phyloP scores from a whole-genome alignment of 2,888 invertebrate species.

The Apamea anceps region DNA sequence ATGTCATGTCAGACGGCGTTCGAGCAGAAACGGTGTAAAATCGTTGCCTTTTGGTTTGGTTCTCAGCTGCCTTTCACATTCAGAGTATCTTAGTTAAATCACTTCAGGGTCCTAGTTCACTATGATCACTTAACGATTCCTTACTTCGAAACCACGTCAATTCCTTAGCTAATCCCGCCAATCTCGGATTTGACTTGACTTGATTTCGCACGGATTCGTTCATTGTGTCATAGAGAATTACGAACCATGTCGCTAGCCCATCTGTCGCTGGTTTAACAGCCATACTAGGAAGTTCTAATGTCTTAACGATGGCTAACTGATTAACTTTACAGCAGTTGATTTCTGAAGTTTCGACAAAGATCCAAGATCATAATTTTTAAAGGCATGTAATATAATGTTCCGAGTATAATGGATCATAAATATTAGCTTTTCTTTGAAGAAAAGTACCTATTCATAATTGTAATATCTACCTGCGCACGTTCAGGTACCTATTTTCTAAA shows the following conservation, averaged over 20 bases:
- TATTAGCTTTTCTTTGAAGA: slow-evolving; percentile 21
- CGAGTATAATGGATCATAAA: slow-evolving; percentile 19
- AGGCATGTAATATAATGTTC: neutral
- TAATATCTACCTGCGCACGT: slow-evolving; percentile 35
- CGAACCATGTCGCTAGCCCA: neutral
- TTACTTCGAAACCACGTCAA: too few relatives aligned
- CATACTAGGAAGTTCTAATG: neutral
- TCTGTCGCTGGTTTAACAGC: neutral
- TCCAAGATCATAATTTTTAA: neutral
- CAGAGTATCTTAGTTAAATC: neutral
- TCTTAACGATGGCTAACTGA: neutral
- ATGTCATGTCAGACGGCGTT: neutral
- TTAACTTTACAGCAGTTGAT: neutral
- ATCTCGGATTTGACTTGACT: too few relatives aligned
- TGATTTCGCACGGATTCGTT: too few relatives aligned
- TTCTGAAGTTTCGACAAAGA: neutral
- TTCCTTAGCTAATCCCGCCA: too few relatives aligned
- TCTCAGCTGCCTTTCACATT: neutral
- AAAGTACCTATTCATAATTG: slow-evolving; percentile 36
- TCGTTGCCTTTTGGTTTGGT: neutral
- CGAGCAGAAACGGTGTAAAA: neutral
- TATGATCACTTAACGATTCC: too few relatives aligned
- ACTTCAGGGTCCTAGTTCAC: neutral
- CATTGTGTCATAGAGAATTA: too few relatives aligned
- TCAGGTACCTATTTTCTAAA: slow-evolving; percentile 37